Conservation (phyloP, 2,113 vertebrate genomes). For the Coryphaenoides rupestris region DNA sequence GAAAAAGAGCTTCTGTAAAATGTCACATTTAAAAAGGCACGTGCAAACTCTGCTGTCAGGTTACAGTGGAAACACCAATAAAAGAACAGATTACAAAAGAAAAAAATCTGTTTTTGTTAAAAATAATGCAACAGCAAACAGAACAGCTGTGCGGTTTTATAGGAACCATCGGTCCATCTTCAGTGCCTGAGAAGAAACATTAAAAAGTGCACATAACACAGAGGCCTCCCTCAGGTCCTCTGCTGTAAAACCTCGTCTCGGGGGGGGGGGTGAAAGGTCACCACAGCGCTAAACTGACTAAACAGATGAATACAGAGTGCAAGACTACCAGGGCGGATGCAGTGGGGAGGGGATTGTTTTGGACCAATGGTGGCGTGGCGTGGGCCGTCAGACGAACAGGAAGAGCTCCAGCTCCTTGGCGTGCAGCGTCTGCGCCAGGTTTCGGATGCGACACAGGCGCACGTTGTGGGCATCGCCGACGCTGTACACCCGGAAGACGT, state of each 20-base stretch:
- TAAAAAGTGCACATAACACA: background rate
- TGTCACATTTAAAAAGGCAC: conserved; percentile 10
- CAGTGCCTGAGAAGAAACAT: background rate
- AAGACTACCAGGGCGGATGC: background rate
- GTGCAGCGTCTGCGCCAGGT: conserved; percentile 76
- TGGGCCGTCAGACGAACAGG: conserved; percentile 61
- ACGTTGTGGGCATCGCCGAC: conserved; percentile 65
- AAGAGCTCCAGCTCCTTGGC: conserved; percentile 70
- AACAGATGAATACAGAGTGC: background rate
- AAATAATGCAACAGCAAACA: background rate
- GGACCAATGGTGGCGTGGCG: background rate
- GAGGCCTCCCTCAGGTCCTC: too few relatives aligned
- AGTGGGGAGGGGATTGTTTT: background rate
- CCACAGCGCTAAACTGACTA: background rate
- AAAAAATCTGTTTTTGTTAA: background rate
- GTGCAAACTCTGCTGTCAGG: background rate
- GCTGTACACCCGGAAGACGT: conserved; percentile 73
- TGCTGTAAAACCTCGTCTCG: too few relatives aligned
- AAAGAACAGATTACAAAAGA: background rate
- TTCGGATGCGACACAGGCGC: conserved; percentile 70
- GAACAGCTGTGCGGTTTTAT: background rate
- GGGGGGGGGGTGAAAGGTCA: too few relatives aligned
- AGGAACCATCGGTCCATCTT: too few relatives aligned
- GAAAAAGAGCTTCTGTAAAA: too few relatives aligned
- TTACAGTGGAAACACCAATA: background rate